A percentile compares a stretch with the other conserved stretches of the same genome.
phyloP scores from a whole-genome alignment of 2,113 vertebrate genomes.

The Abramis brama region DNA sequence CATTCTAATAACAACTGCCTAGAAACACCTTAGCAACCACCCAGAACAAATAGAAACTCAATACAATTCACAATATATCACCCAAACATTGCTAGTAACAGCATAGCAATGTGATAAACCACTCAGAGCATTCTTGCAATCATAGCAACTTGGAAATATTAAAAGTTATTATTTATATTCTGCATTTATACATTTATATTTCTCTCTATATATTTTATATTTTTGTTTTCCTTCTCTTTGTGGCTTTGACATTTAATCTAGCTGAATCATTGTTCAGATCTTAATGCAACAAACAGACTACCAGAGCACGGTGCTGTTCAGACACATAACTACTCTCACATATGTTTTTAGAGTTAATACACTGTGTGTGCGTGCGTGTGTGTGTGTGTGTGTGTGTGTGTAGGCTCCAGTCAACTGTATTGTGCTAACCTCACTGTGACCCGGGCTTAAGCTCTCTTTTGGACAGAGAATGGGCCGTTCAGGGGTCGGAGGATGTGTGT shows the following conservation, averaged over 20 bases:
- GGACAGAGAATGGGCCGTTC: conserved; percentile 46
- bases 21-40: too few species aligned
- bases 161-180: not conserved
- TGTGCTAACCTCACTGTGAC: conserved; percentile 79
- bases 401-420: conserved; percentile 73
- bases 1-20: too few species aligned
- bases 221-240: not conserved
- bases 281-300: conserved; percentile 64
- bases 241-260: conserved; percentile 31
- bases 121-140: conserved; percentile 2
- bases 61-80: not conserved
- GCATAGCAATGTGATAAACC: not conserved
- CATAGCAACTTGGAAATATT: not conserved
- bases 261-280: not conserved
- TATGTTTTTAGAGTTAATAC: conserved; percentile 80
- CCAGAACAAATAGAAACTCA: not conserved
- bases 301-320: conserved; percentile 64
- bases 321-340: conserved; percentile 56
- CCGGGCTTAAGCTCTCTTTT: conserved; percentile 59
- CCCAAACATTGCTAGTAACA: not conserved
- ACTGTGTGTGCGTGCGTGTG: conserved; percentile 63
- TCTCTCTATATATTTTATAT: not conserved
- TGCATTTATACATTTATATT: not conserved
- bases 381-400: conserved; percentile 69
- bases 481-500: conserved; percentile 50